These are phyloP conservation scores for Drosophila simulans DNA, from an alignment of 1,140 invertebrate species.

Conservation along the genomic window DNA sequence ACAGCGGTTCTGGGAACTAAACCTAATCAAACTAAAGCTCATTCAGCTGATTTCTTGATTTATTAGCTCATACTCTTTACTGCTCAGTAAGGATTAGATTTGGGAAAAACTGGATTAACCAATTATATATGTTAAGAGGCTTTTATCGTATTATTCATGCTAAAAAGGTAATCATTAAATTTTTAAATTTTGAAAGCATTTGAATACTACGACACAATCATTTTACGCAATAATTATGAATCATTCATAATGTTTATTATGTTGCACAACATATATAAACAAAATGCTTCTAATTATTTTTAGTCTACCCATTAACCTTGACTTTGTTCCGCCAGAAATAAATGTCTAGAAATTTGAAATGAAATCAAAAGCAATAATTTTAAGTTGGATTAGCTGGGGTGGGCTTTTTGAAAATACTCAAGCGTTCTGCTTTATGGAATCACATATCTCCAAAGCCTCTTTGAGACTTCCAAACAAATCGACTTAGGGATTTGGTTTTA, in stretches of 20 bases:
- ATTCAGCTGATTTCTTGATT: neutral
- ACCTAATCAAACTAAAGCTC: conserved; percentile 1
- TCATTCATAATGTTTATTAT: neutral
- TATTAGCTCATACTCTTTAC: neutral
- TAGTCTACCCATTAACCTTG: conserved; percentile 23
- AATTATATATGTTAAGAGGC: neutral
- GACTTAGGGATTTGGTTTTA: conserved; percentile 11
- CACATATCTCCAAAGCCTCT: conserved; percentile 13
- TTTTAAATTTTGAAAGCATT: neutral
- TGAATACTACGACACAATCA: neutral
- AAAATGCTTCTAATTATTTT: conserved; percentile 23
- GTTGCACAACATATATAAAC: conserved; percentile 11
- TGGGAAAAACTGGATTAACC: neutral
- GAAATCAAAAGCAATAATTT: conserved; percentile 16
- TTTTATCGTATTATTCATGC: neutral
- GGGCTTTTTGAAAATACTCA: conserved; percentile 5
- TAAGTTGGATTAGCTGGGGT: conserved; percentile 2
- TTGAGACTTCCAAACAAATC: neutral
- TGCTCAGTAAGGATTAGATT: neutral
- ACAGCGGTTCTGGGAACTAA: conserved; percentile 11
- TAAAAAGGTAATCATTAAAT: neutral
- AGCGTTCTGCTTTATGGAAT: conserved; percentile 20
- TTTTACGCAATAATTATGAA: conserved; percentile 1
- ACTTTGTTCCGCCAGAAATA: conserved; percentile 35
- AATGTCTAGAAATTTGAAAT: conserved; percentile 11